These are phyloP conservation scores for Halichondria panicea DNA, from an alignment of 37 sponge, comb jelly and placozoan genomes.

Conservation along the genomic window DNA sequence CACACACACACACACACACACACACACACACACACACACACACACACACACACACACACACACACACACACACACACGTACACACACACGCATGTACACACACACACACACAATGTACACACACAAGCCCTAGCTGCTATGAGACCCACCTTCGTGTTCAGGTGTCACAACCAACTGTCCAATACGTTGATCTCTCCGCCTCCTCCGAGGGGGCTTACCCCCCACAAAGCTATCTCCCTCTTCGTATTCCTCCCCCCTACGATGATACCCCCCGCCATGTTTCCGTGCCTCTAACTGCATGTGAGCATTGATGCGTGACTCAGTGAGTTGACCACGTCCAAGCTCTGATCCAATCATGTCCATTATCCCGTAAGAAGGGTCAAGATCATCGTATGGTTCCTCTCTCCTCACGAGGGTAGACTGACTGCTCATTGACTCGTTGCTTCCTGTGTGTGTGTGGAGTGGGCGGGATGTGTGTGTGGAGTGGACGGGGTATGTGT, in stretches of 20 bases:
- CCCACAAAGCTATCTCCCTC: not conserved
- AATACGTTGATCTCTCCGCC: not conserved
- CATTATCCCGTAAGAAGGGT: constrained; percentile 3
- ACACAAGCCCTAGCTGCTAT: too few species aligned
- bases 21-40: too few species aligned
- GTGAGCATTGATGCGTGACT: constrained; percentile 16
- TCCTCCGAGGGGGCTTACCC: not conserved
- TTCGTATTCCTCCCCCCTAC: constrained; percentile 1
- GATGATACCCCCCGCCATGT: not conserved
- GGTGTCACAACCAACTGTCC: too few species aligned
- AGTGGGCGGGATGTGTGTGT: constrained; percentile 4
- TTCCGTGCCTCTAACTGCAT: constrained; percentile 30
- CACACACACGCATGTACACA: too few species aligned
- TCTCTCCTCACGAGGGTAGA: constrained; percentile 19
- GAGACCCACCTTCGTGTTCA: too few species aligned
- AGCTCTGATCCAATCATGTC: not conserved
- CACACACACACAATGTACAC: too few species aligned
- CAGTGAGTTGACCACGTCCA: not conserved
- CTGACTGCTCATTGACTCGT: constrained; percentile 41
- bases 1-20: too few species aligned
- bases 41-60: too few species aligned
- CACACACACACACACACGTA: too few species aligned
- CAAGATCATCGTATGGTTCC: constrained; percentile 2
- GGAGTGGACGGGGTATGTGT: not conserved
- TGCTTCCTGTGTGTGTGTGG: constrained; percentile 22